Conservation (phyloP, 2,113 vertebrate species). For the Eulacestoma nigropectus region DNA sequence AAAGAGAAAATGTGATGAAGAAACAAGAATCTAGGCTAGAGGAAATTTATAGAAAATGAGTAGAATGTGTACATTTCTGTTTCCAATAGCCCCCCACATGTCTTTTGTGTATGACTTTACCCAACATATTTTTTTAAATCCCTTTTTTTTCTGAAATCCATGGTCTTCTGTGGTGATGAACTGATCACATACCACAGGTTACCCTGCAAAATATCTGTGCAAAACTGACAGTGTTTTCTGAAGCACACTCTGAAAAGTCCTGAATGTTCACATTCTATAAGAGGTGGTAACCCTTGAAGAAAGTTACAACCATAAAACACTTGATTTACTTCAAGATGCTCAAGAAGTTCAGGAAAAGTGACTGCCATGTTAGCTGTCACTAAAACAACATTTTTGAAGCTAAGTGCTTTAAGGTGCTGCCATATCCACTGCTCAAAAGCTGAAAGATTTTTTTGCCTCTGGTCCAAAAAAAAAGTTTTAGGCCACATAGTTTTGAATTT, state of each 20-base stretch:
- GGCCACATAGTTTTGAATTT: neutral
- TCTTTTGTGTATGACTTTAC: neutral
- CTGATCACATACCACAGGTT: neutral
- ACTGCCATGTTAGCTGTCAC: neutral
- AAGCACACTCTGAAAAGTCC: neutral
- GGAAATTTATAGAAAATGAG: neutral
- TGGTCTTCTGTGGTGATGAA: neutral
- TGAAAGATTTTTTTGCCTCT: neutral
- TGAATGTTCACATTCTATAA: neutral
- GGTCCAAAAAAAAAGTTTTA: neutral
- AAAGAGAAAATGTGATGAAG: neutral
- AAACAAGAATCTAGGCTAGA: neutral
- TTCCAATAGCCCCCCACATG: rapidly evolving
- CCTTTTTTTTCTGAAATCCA: neutral
- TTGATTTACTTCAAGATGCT: neutral
- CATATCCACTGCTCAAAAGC: neutral
- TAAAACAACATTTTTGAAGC: neutral
- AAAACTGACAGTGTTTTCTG: neutral
- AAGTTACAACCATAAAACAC: neutral
- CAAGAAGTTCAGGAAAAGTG: neutral
- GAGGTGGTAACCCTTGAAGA: neutral
- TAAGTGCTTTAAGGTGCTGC: neutral
- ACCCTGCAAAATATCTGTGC: neutral
- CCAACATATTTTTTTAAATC: neutral
- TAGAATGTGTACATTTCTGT: neutral